Evolutionary conservation across 37 sponge, comb jelly and placozoan species (phyloP), one percentile per base, ranked within the genome.

Genomic region (Spongilla lacustris): DNA sequence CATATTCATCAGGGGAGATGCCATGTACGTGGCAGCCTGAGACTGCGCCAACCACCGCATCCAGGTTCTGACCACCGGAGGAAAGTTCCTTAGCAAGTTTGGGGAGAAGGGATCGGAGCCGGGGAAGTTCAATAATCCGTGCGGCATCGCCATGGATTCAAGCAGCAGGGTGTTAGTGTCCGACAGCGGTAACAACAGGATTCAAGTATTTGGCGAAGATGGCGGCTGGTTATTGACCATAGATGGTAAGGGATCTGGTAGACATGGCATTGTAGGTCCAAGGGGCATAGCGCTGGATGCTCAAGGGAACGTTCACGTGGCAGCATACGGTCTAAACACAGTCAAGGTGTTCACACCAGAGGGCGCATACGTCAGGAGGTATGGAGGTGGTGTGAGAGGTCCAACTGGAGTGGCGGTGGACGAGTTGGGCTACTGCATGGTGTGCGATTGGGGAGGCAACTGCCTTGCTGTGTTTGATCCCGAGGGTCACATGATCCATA

Each of bases 391-490:
- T 38, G 4, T 81, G 27, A 33, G 25, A 17, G 82, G 36, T 4
- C 82, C 82, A 0, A 71, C 70, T 38, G 82, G 71, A 36, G 82
- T 81, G 25, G 82, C 82, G 13, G 71, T 81, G 14, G 82, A 81
- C 41, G 31, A 81, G 10, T 14, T 71, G 3, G 82, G 71, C 24
- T 71, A 71, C 71, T 70, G 71, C 41, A 27, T 71, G 58, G 82
- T 81, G 1, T 70, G 35, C 41, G 82, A 81, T 36, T 81, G 71
- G 70, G 71, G 82, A 2, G 82, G 82, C 8, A 81, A 81, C 13
- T 24, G 71, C 32, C 82, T 81, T 28, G 29, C 26, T 6, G 41
- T 81, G 26, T 81, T 81, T 37, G 71, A 81, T 68, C 82, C 82
- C n/a, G 25, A 58, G 2, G 82, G 82, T 14, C 69, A 6, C 27